These are phyloP conservation scores for Halocynthia roretzi DNA, from an alignment of 23 tunicate species.

Conservation along the genomic window DNA sequence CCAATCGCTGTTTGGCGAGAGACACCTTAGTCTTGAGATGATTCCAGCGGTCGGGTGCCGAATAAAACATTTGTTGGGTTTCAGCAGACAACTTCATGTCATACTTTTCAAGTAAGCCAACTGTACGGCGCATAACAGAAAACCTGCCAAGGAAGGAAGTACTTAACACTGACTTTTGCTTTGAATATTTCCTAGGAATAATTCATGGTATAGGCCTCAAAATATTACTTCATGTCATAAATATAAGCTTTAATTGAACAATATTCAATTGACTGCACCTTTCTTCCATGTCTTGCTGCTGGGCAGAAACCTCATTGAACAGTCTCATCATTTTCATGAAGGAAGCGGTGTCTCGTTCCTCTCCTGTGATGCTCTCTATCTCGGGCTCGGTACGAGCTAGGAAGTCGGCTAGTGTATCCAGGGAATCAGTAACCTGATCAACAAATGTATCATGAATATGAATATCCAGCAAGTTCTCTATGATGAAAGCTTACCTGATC, in stretches of 20 bases:
- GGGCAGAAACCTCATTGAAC: constrained; percentile 87
- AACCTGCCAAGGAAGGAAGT: constrained; percentile 28
- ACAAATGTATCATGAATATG: too few relatives aligned
- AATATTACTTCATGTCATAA: neutral
- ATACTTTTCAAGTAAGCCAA: constrained; percentile 76
- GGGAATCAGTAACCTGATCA: constrained; percentile 51
- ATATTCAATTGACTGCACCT: constrained; percentile 30
- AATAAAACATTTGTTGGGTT: constrained; percentile 75
- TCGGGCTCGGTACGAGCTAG: constrained; percentile 92
- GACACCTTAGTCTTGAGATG: constrained; percentile 92
- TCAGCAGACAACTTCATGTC: constrained; percentile 79
- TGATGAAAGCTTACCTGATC: constrained; percentile 44
- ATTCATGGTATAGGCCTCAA: neutral
- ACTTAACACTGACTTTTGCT: too few relatives aligned
- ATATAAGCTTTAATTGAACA: neutral
- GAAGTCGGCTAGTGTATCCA: constrained; percentile 80
- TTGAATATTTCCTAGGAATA: too few relatives aligned
- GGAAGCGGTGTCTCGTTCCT: constrained; percentile 81
- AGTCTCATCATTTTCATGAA: constrained; percentile 98
- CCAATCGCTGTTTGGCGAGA: constrained; percentile 88
- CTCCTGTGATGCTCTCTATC: constrained; percentile 92
- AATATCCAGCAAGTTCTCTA: too few relatives aligned
- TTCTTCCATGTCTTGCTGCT: constrained; percentile 92
- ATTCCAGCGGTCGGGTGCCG: constrained; percentile 93
- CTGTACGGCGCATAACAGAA: constrained; percentile 83